Base-by-base conservation (phyloP, 92 coral and sea anemone genomes). In the Zoanthus sansibaricus region DNA sequence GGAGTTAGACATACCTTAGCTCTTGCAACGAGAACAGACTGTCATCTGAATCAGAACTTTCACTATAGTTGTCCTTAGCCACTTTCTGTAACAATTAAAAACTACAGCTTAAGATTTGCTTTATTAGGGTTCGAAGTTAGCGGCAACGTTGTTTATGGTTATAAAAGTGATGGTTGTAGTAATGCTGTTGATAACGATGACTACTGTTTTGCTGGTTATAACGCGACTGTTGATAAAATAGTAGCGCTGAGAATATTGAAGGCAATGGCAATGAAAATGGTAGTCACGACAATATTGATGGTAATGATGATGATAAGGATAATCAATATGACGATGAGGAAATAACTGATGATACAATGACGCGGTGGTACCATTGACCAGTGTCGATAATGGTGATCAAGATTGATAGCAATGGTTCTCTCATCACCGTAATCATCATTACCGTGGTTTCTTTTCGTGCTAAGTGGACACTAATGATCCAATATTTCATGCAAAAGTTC, bases 11-110 rank as follows among this genome's bases (percentile, higher is more conserved):
- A 71, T 72, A 93, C 98, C 99, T 95, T 21, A 97, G 73, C 72
- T 97, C 99, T 88, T 95, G 99, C 20, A 97, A 83, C 8, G 99
- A 97, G 48, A 97, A 71, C 54, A 97, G 83, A 75, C 99, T 97
- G 82, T 97, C 99, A 49, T 90, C 95, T 12, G 98, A 92, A 37
- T 94, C 98, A 17, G 95, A 77, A 11, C 83, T 75, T 33, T 91
- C 91, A 20, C 79, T 71, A 77, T 83, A 85, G 75, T 83, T 89
- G 42, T 89, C 85, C 45, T 71, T 80, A 4, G 85, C 85, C 64
- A 80, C 73, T 25, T 80, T 80, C 85, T 80, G 85, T 16, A 80
- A 80, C 1, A 20, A 79, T 37, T 37, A 4, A 46, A 66, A 64
- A 6, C 49, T 14, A 12, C 3, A 59, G 12, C 3, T 0, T 37